These are phyloP conservation scores for Ceraclea dissimilis DNA, from an alignment of 2,888 invertebrate genomes.

Conservation along the genomic window DNA sequence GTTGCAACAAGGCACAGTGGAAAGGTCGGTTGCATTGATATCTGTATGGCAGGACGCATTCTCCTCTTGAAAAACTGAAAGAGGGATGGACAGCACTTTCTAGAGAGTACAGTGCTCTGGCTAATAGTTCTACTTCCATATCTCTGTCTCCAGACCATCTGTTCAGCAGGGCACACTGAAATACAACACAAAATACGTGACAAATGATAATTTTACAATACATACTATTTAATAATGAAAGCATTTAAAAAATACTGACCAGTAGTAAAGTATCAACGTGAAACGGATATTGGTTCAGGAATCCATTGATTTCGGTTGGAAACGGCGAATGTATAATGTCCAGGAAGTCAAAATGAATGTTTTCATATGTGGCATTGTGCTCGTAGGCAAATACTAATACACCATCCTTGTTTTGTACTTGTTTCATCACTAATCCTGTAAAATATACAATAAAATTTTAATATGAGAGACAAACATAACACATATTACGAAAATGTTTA, in stretches of 20 bases:
- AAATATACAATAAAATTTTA: background rate
- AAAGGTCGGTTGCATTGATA: background rate
- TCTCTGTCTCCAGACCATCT: background rate
- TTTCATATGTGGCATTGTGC: background rate
- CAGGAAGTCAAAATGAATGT: background rate
- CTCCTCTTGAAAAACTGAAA: background rate
- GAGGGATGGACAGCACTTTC: background rate
- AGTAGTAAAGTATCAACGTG: background rate
- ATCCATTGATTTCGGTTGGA: background rate
- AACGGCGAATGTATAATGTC: background rate
- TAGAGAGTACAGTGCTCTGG: background rate
- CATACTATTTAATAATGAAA: background rate
- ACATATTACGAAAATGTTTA: too few relatives aligned
- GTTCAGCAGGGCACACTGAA: conserved; percentile 2
- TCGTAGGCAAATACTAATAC: background rate
- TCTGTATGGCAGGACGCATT: background rate
- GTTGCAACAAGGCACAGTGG: background rate
- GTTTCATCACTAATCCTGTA: background rate
- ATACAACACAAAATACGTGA: background rate
- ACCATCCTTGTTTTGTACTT: background rate
- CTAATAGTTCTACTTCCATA: conserved; percentile 1
- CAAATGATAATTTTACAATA: background rate
- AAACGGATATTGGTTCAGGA: background rate
- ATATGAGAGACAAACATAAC: too few relatives aligned
- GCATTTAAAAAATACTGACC: background rate